Evolutionary conservation across 2,113 vertebrate species (phyloP).

Genomic region (Prinia subflava): DNA sequence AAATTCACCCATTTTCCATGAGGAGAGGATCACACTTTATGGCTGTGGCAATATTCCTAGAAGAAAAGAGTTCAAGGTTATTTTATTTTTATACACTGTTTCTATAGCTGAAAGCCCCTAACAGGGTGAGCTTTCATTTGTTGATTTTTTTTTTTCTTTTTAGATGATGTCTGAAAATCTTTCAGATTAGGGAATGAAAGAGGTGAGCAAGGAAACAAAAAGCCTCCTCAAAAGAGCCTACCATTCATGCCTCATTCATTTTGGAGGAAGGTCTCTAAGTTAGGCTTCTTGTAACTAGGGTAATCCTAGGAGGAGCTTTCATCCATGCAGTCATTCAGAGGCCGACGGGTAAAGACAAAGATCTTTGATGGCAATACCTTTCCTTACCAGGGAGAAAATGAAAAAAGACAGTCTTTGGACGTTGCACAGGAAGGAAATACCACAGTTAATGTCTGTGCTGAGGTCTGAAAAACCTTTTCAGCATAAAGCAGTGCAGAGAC

Average conservation of each 20-base stretch:
- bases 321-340: background rate
- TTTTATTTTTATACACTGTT: background rate
- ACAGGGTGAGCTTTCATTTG: background rate
- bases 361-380: background rate
- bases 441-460: background rate
- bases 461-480: slow-evolving; percentile 15
- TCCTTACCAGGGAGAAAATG: background rate
- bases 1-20: background rate
- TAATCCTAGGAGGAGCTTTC: background rate
- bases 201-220: background rate
- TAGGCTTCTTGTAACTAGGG: background rate
- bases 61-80: background rate
- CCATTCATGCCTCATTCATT: background rate
- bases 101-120: background rate
- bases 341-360: background rate
- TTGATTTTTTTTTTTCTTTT: background rate
- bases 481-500: background rate
- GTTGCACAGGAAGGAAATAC: background rate
- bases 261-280: background rate
- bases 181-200: background rate
- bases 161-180: background rate
- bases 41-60: background rate
- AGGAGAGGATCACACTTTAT: background rate
- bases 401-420: background rate
- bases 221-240: background rate